Base-by-base conservation (phyloP, 2,888 invertebrate genomes). In the Hipparchia sbordonii region DNA sequence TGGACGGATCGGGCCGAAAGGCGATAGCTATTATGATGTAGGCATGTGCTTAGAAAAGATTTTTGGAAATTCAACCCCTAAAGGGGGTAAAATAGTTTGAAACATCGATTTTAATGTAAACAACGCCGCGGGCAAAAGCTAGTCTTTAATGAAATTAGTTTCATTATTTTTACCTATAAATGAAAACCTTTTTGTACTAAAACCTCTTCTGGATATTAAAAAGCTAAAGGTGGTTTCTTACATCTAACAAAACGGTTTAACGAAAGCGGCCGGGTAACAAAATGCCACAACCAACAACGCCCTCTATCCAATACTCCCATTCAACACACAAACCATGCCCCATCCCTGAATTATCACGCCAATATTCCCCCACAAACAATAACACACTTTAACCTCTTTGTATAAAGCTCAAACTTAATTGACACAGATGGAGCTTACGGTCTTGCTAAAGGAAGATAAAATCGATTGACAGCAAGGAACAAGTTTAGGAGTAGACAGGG, bases 231-330 rank as follows among this genome's bases (percentile, higher is more conserved):
- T 66, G 59, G 65, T 71, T 77, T 72, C 76, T 77, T 77, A 78
- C 79, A 80, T 77, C 68, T 82, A 83, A 85, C 87, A 87, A 82
- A 84, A 82, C 84, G 78, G 82, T 86, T 87, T 66, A 87, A 87
- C 87, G 85, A 85, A 86, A 89, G 84, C 81, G 81, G 86, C 33
- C 85, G 86, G 80, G 86, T 84, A 87, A 87, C 86, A 85, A 83
- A 82, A 81, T 83, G 84, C 83, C 79, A 82, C 78, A 83, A 78
- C 80, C 84, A 86, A 87, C 86, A 87, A 87, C 89, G 90, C 90
- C 90, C 89, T 88, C 88, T 88, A 82, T 80, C 81, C 84, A 83
- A 80, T 80, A 84, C 85, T 85, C 85, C 83, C 87, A 87, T 87
- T 86, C 86, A 87, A 83, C 83, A 82, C 81, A 78, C 80, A 84